Base-by-base conservation (phyloP, 1,140 invertebrate genomes). In the Cydia pomonella region DNA sequence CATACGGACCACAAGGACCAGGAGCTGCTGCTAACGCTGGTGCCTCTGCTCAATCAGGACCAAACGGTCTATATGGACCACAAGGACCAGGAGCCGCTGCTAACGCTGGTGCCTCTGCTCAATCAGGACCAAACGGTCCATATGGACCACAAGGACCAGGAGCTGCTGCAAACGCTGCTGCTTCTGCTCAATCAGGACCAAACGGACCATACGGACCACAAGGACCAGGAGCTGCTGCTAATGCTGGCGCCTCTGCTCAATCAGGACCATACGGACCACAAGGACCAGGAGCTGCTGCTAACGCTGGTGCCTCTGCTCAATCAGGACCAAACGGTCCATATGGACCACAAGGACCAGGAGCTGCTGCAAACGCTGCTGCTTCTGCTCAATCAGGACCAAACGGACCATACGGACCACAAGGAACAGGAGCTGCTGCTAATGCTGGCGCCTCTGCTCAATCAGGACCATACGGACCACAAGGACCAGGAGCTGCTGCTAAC, bases 381-480 rank as follows among this genome's bases (percentile, higher is more conserved):
- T 3, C 72, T 41, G 72, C 9, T 13, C 27, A 21, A 73, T 1
- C 10, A 23, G 29, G n/a, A 64, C 44, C 38, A 18, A 21, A 75
- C 25, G 59, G 59, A 63, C 23, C 23, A 63, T 0, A 13, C 1
- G 59, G 59, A 63, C 59, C 23, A 63, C 33, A 38, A 47, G 33
- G 16, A 50, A 13, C 25, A 64, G 47, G 25, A 72, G 3, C 44
- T 16, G 25, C 75, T 13, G 50, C 69, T 25, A 27, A 1, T 10
- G 59, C 66, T 41, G 71, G 21, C 5, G 18, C 72, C n/a, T 59
- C 72, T 3, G 41, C 71, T 0, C 63, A 62, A 38, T 23, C 72
- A 50, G 73, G 73, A 76, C 13, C 59, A 73, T 16, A 59, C 25
- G 72, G 75, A 76, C 33, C 33, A 72, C n/a, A 72, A 25, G 74